Evolutionary conservation across 2,113 vertebrate species (phyloP).

Genomic region (Propithecus coquereli): DNA sequence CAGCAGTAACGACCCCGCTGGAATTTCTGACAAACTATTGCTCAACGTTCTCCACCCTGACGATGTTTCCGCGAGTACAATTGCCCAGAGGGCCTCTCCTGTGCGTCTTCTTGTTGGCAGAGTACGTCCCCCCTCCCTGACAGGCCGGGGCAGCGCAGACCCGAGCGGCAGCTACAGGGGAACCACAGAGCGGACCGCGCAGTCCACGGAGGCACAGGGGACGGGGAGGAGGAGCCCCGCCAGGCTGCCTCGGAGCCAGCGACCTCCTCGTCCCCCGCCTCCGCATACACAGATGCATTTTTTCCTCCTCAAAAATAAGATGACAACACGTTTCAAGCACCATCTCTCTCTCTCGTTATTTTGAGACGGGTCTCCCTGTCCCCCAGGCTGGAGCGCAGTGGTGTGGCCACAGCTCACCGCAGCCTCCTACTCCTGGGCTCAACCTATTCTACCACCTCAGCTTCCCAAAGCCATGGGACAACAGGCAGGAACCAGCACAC

Average conservation of each 20-base stretch:
- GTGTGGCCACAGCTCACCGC: too few relatives aligned
- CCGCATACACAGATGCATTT: rapidly evolving
- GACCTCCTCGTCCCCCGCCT: rapidly evolving
- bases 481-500: not conserved
- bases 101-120: rapidly evolving
- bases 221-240: rapidly evolving
- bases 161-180: not conserved
- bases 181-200: too few relatives aligned
- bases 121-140: rapidly evolving
- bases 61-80: rapidly evolving
- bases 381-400: too few relatives aligned
- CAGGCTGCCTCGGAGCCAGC: not conserved
- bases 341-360: too few relatives aligned
- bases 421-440: too few relatives aligned
- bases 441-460: too few relatives aligned
- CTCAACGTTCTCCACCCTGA: not conserved
- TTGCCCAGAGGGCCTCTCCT: not conserved
- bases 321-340: too few relatives aligned
- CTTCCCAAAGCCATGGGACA: too few relatives aligned
- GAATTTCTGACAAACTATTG: not conserved
- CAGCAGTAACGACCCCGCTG: not conserved
- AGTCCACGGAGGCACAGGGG: not conserved
- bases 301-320: not conserved
- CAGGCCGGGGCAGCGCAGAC: not conserved
- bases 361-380: too few relatives aligned